Base-by-base conservation (phyloP, 1,140 invertebrate genomes). In the Parasteatoda tepidariorum region DNA sequence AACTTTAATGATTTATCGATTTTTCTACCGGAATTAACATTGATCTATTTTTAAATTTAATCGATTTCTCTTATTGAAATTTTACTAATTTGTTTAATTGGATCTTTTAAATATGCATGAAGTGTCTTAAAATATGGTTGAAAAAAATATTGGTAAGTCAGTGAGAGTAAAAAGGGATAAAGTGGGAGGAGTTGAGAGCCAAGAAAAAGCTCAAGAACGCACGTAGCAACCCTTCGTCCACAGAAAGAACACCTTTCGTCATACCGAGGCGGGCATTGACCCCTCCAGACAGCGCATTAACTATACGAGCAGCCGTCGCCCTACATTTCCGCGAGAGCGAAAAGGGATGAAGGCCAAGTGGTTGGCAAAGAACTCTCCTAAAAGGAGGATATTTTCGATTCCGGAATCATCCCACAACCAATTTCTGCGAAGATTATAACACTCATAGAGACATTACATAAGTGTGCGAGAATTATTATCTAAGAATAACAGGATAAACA, bases 221-320 rank as follows among this genome's bases (percentile, higher is more conserved):
- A n/a, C n/a, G n/a, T n/a, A n/a, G 66, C 76, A 79, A 79, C 76
- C 76, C 76, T 79, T 79, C 76, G 30, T 54, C 54, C 74, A 54
- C 74, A 22, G 70, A 75, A 38, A 31, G 62, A 78, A 68, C 76
- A 79, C 76, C 76, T 82, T 82, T 82, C 66, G 54, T 71, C 78
- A 82, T 82, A 70, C 78, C 78, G 67, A n/a, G 34, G 66, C 66
- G 78, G 78, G 24, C 78, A 82, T 41, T 82, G 66, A 82, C 78
- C 78, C 54, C 24, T 33, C 78, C 78, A 82, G 78, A 82, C 78
- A 82, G 78, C 61, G 66, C 78, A 71, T 82, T 70, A 67, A 82
- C 54, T 59, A 59, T 34, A 59, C 54, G 78, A 66, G 78, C 78
- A 82, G 78, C 64, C 74, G 74, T 76, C 76, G 74, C 61, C 74